These are phyloP conservation scores for Hylyphantes graminicola DNA, from an alignment of 1,140 invertebrate species.

Conservation along the genomic window DNA sequence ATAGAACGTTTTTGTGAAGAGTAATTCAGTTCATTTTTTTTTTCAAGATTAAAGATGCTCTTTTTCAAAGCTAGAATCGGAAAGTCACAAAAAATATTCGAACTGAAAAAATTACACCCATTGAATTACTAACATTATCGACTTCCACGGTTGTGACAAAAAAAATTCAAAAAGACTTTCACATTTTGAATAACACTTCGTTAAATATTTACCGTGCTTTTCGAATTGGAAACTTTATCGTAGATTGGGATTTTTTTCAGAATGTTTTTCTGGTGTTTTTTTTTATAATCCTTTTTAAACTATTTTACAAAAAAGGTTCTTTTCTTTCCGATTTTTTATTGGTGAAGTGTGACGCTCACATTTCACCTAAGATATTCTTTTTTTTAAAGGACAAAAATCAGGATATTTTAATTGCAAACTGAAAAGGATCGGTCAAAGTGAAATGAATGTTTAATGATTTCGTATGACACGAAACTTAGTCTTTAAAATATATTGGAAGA, in stretches of 20 bases:
- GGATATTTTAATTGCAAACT: neutral
- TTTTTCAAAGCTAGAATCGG: slow-evolving; percentile 20
- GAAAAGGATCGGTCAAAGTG: neutral
- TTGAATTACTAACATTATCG: slow-evolving; percentile 14
- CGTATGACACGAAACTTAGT: too few species aligned
- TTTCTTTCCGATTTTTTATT: neutral
- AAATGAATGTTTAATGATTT: slow-evolving; percentile 2
- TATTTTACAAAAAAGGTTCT: slow-evolving; percentile 6
- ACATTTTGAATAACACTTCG: slow-evolving; percentile 47
- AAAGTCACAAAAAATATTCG: neutral
- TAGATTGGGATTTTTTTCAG: slow-evolving; percentile 8
- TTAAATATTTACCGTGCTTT: slow-evolving; percentile 48
- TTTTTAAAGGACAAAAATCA: too few species aligned
- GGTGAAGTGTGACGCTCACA: neutral
- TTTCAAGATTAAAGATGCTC: too few species aligned
- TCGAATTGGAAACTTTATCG: slow-evolving; percentile 46
- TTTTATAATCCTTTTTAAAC: slow-evolving; percentile 20
- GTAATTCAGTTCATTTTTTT: neutral
- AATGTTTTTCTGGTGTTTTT: slow-evolving; percentile 3
- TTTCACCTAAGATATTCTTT: neutral
- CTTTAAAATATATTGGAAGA: too few species aligned
- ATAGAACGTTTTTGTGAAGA: neutral
- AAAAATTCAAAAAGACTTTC: slow-evolving; percentile 34
- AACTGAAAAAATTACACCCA: neutral
- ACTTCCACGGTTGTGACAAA: neutral